A percentile compares a stretch with the other conserved stretches of the same genome.
phyloP scores from a whole-genome alignment of 2,888 invertebrate genomes.

The Watsonalla cultraria region DNA sequence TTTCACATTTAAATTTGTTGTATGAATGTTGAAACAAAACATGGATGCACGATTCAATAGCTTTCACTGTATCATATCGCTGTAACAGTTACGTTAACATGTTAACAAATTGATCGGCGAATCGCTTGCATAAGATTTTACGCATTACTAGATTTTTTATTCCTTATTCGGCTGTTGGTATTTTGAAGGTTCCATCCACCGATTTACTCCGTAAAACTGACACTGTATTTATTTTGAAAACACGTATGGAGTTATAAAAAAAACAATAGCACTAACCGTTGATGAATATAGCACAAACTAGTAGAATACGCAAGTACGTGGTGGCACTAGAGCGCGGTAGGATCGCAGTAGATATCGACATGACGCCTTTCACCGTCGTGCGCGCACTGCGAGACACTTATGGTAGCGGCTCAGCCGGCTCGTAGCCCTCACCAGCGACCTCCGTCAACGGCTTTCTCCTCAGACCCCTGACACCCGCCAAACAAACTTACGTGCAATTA shows the following conservation, averaged over 20 bases:
- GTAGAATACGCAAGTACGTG: conserved; percentile 57
- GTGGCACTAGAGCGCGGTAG: conserved; percentile 31
- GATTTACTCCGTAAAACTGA: not conserved
- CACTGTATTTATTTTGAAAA: not conserved
- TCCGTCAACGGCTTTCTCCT: conserved; percentile 66
- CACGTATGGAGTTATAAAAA: conserved; percentile 12
- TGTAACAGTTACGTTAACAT: conserved; percentile 60
- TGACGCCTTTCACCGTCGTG: conserved; percentile 72
- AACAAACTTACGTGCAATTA: conserved; percentile 18
- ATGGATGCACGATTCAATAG: conserved; percentile 35
- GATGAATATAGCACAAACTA: conserved; percentile 62
- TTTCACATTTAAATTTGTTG: conserved; percentile 13
- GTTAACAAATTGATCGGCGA: conserved; percentile 43
- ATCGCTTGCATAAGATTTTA: conserved; percentile 64
- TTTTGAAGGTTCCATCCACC: too few species aligned
- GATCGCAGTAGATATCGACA: conserved; percentile 52
- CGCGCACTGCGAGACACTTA: conserved; percentile 54
- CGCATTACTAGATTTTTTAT: conserved; percentile 25
- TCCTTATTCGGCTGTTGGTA: conserved; percentile 11
- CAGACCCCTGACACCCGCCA: conserved; percentile 46
- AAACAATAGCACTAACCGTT: conserved; percentile 56
- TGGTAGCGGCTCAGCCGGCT: conserved; percentile 13
- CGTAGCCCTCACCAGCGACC: conserved; percentile 50
- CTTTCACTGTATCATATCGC: conserved; percentile 59
- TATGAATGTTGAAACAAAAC: conserved; percentile 11